Evolutionary conservation across 2,888 invertebrate genomes (phyloP).

Genomic region (Dermolepida albohirtum): DNA sequence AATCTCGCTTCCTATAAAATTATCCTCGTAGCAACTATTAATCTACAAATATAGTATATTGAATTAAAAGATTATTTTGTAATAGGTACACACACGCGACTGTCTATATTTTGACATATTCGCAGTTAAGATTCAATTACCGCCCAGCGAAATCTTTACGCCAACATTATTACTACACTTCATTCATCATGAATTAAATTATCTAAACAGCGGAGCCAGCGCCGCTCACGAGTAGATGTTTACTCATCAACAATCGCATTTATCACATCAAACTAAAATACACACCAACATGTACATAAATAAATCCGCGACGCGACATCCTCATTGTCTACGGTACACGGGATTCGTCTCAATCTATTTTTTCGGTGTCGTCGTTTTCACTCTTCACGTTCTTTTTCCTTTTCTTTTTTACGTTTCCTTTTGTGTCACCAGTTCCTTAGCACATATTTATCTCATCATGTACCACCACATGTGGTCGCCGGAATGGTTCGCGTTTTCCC

Average conservation of each 20-base stretch:
- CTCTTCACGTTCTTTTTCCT: constrained; percentile 9
- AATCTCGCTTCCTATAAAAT: too few species aligned
- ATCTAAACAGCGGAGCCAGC: constrained; percentile 23
- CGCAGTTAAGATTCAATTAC: constrained; percentile 29
- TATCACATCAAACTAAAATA: constrained; percentile 29
- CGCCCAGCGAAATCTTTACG: neutral
- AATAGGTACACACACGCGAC: neutral
- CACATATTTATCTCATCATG: constrained; percentile 30
- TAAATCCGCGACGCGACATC: constrained; percentile 18
- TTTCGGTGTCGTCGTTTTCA: constrained; percentile 15
- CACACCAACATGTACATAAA: neutral
- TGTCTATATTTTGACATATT: neutral
- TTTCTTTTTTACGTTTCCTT: constrained; percentile 7
- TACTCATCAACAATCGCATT: constrained; percentile 28
- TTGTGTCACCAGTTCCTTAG: constrained; percentile 19
- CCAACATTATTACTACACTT: constrained; percentile 27
- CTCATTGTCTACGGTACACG: constrained; percentile 23
- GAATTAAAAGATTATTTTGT: too few species aligned
- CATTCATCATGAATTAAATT: constrained; percentile 34
- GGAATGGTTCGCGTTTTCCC: constrained; percentile 26
- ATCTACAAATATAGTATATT: too few species aligned
- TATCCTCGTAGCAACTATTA: too few species aligned
- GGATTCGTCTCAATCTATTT: constrained; percentile 23
- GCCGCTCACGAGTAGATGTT: constrained; percentile 27
- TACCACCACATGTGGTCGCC: constrained; percentile 25